Evolutionary conservation across 2,113 vertebrate genomes (phyloP).

Genomic region (Bubalus kerabau): DNA sequence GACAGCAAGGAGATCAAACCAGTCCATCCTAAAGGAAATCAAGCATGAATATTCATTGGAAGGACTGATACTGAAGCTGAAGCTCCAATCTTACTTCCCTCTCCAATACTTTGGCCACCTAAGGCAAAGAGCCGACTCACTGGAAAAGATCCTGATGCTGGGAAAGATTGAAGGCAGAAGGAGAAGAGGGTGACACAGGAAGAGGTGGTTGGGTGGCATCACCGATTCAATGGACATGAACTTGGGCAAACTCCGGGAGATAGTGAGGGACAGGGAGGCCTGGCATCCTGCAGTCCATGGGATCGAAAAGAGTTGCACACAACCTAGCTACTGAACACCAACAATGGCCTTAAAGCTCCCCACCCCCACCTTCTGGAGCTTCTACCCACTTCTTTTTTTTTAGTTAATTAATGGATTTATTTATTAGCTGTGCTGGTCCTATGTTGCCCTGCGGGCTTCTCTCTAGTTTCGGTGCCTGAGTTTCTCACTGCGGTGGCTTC

Average conservation of each 20-base stretch:
- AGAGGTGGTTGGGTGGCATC: neutral
- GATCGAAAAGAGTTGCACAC: neutral
- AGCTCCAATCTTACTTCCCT: neutral
- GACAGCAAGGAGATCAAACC: neutral
- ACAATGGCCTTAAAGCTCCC: neutral
- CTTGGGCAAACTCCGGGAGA: neutral
- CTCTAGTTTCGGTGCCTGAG: neutral
- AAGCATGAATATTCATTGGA: neutral
- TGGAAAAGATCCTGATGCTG: neutral
- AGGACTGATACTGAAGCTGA: neutral
- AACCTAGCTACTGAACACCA: neutral
- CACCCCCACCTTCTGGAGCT: neutral
- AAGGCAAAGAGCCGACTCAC: neutral
- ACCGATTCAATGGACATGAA: neutral
- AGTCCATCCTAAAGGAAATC: neutral
- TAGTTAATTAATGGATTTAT: neutral
- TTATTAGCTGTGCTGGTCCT: neutral
- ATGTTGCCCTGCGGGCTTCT: neutral
- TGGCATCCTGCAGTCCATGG: neutral
- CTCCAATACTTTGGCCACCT: neutral
- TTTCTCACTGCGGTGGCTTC: neutral
- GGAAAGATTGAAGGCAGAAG: neutral
- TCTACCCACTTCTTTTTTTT: neutral
- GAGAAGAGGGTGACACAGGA: neutral
- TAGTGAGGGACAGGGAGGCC: neutral